phyloP scores from a whole-genome alignment of 2,888 invertebrate species.

The Ochlodes sylvanus region DNA sequence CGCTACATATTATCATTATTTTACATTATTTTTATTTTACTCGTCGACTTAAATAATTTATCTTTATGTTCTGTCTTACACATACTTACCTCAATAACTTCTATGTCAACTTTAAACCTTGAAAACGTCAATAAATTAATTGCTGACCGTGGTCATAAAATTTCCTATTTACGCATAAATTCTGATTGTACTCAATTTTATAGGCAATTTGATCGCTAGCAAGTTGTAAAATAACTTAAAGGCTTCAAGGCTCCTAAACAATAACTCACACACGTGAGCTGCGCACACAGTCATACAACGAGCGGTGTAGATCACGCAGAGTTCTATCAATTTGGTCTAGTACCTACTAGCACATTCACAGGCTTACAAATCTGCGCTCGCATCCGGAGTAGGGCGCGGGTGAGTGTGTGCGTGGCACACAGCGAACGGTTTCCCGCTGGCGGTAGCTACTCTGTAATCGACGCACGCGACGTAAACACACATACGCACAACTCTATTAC shows the following conservation, averaged over 20 bases:
- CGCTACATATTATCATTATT: conserved; percentile 4
- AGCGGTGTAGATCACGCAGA: conserved; percentile 66
- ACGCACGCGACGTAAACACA: conserved; percentile 51
- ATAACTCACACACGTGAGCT: conserved; percentile 50
- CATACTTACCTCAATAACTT: conserved; percentile 13
- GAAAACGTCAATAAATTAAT: conserved; percentile 71
- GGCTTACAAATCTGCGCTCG: conserved; percentile 76
- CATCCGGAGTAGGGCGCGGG: conserved; percentile 79
- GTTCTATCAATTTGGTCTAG: conserved; percentile 71
- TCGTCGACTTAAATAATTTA: conserved; percentile 13
- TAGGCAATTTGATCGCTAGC: conserved; percentile 69
- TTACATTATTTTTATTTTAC: background rate
- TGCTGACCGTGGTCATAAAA: conserved; percentile 61
- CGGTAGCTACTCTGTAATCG: conserved; percentile 47
- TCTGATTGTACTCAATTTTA: conserved; percentile 75
- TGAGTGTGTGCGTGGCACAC: conserved; percentile 63
- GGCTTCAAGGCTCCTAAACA: conserved; percentile 62
- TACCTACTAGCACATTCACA: conserved; percentile 75
- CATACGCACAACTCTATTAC: conserved; percentile 54
- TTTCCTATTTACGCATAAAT: conserved; percentile 66
- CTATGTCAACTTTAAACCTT: conserved; percentile 59
- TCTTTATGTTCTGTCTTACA: conserved; percentile 6
- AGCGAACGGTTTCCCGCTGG: conserved; percentile 60
- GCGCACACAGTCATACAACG: conserved; percentile 59
- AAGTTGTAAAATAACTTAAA: conserved; percentile 75